These are phyloP conservation scores for Rissa tridactyla DNA, from an alignment of 2,113 vertebrate genomes.

Conservation along the genomic window DNA sequence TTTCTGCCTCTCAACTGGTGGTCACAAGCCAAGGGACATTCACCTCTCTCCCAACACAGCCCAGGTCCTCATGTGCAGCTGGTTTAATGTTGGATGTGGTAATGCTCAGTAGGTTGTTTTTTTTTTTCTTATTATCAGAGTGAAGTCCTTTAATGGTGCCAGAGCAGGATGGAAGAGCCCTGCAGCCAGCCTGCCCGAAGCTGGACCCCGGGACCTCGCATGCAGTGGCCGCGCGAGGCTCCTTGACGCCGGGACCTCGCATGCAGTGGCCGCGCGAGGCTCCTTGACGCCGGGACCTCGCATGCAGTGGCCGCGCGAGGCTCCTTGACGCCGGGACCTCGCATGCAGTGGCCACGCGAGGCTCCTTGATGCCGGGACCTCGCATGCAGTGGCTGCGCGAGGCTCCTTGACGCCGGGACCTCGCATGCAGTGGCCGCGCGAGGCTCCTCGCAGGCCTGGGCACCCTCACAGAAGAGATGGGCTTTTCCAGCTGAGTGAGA, in stretches of 20 bases:
- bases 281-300: not conserved
- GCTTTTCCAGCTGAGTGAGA: not conserved
- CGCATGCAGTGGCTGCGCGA: not conserved
- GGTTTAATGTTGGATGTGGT: not conserved
- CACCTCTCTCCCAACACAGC: not conserved
- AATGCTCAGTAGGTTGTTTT: not conserved
- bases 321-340: not conserved
- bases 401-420: not conserved
- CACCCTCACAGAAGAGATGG: not conserved
- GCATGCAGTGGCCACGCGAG: fast-evolving
- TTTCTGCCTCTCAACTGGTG: not conserved
- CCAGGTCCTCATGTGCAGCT: fast-evolving
- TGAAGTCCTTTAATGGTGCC: not conserved
- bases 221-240: not conserved
- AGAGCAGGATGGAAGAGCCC: not conserved
- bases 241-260: not conserved
- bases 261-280: not conserved
- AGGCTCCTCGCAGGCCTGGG: not conserved
- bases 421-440: fast-evolving
- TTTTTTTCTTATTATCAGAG: not conserved
- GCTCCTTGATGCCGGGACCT: not conserved
- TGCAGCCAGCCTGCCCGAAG: not conserved
- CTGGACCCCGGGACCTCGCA: not conserved
- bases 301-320: not conserved
- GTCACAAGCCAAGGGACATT: not conserved